phyloP scores from a whole-genome alignment of 2,113 vertebrate species.

The Pyrgilauda ruficollis region DNA sequence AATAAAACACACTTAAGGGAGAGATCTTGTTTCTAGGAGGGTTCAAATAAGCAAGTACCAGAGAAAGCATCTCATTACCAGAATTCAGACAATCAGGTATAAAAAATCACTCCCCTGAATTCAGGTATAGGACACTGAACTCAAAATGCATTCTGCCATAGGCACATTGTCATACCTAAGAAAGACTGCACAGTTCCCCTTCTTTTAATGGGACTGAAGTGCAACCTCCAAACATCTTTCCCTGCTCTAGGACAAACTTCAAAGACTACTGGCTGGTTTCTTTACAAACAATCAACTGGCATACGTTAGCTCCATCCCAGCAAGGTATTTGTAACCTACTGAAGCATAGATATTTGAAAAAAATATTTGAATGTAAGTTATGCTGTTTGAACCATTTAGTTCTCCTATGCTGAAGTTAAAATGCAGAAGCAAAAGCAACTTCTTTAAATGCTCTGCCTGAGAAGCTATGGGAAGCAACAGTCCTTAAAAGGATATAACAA shows the following conservation, averaged over 20 bases:
- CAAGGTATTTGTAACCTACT: background rate
- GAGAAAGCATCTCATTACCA: background rate
- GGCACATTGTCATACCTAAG: background rate
- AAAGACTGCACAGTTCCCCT: background rate
- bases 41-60: background rate
- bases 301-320: background rate
- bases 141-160: background rate
- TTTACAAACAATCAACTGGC: background rate
- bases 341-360: background rate
- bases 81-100: background rate
- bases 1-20: background rate
- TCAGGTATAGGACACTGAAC: background rate
- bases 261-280: background rate
- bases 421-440: background rate
- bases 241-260: background rate
- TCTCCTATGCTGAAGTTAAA: background rate
- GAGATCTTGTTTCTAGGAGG: background rate
- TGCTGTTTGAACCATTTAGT: background rate
- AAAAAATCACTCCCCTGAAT: background rate
- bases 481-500: background rate
- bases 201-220: background rate
- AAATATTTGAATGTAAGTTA: background rate
- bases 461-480: background rate
- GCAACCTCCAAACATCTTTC: background rate
- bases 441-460: background rate